These are phyloP conservation scores for Ophion obscuratus DNA, from an alignment of 2,888 invertebrate species.

Conservation along the genomic window DNA sequence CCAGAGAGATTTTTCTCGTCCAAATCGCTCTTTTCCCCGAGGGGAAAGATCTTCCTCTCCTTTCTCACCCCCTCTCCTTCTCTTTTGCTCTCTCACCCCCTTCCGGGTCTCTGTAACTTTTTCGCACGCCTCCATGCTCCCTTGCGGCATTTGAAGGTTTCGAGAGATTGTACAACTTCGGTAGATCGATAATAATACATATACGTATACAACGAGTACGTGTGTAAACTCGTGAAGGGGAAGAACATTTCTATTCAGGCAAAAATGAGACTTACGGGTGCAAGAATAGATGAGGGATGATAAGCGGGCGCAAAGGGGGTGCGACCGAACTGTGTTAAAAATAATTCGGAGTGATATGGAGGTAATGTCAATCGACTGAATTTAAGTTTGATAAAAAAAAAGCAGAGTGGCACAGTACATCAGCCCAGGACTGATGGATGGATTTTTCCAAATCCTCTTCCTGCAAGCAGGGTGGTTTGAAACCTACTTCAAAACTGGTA, in stretches of 20 bases:
- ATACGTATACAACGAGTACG: background rate
- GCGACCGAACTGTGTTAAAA: too few species aligned
- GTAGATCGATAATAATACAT: constrained; percentile 2
- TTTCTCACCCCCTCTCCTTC: constrained; percentile 7
- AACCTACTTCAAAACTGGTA: too few species aligned
- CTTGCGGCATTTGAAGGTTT: constrained; percentile 38
- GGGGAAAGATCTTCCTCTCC: constrained; percentile 7
- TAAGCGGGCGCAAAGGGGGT: background rate
- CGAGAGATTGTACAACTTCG: constrained; percentile 27
- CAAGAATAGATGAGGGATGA: constrained; percentile 5
- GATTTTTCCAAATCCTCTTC: too few species aligned
- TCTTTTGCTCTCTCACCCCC: constrained; percentile 5
- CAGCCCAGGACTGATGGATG: too few species aligned
- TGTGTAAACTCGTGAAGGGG: background rate
- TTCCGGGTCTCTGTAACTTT: background rate
- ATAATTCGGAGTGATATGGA: too few species aligned
- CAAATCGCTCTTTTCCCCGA: constrained; percentile 19
- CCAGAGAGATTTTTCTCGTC: constrained; percentile 19
- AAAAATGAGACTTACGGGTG: background rate
- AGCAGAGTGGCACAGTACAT: too few species aligned
- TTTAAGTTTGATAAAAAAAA: too few species aligned
- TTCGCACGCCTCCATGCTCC: constrained; percentile 34
- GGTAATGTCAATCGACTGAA: too few species aligned
- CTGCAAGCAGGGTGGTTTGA: too few species aligned
- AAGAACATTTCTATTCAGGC: background rate